Evolutionary conservation across 2,113 vertebrate genomes (phyloP).

Genomic region (Brachionichthys hirsutus): DNA sequence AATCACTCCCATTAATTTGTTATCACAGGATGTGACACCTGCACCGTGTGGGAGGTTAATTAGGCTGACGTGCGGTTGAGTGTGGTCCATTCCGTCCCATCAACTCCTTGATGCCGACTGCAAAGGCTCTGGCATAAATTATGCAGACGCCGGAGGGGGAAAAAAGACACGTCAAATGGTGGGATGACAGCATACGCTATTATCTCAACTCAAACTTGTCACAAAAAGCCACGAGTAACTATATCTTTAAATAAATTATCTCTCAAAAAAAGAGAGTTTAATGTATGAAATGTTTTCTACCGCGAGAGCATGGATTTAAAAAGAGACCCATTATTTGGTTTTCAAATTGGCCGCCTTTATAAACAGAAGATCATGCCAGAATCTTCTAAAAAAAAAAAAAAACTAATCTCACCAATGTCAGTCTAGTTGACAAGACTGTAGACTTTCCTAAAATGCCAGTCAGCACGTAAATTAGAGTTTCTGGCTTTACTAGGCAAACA

Average conservation of each 20-base stretch:
- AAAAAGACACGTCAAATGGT: constrained; percentile 5
- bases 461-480: constrained; percentile 38
- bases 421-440: constrained; percentile 8
- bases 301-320: not conserved
- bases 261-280: constrained; percentile 8
- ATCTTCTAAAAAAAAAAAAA: too few relatives aligned
- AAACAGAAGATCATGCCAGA: constrained; percentile 29
- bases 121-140: constrained; percentile 22
- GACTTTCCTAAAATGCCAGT: constrained; percentile 21
- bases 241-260: too few relatives aligned
- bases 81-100: constrained; percentile 16
- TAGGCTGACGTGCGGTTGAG: constrained; percentile 27
- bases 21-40: constrained; percentile 26
- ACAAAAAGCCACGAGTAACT: constrained; percentile 5
- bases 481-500: constrained; percentile 19
- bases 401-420: constrained; percentile 42
- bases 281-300: not conserved
- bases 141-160: not conserved
- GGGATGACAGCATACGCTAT: constrained; percentile 13
- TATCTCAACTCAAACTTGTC: constrained; percentile 9
- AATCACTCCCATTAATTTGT: constrained; percentile 35
- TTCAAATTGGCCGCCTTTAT: constrained; percentile 3
- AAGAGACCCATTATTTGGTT: not conserved
- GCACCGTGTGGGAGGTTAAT: constrained; percentile 35
- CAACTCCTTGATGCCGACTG: constrained; percentile 6